A percentile compares a stretch with the other conserved stretches of the same genome.
These are phyloP conservation scores for Calyptomena viridis DNA, from an alignment of 2,113 vertebrate genomes.

Conservation along the genomic window DNA sequence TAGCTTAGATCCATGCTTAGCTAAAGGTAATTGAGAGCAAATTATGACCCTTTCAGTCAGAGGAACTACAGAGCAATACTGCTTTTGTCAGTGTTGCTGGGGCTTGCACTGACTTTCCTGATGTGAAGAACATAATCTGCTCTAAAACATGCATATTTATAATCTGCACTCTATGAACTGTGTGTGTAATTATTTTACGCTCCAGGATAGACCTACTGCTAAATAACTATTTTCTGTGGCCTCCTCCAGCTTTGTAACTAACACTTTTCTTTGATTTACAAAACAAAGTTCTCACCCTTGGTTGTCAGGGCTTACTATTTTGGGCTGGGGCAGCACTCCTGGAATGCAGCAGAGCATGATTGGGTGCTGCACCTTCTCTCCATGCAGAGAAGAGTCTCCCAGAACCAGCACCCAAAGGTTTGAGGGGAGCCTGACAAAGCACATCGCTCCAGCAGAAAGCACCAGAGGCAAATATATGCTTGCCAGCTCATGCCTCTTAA, in stretches of 20 bases:
- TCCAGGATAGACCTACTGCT: background rate
- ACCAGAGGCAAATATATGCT: background rate
- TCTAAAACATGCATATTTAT: background rate
- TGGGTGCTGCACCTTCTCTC: background rate
- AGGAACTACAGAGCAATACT: background rate
- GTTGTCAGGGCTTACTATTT: background rate
- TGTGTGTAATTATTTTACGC: background rate
- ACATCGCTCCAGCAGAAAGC: background rate
- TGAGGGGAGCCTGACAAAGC: background rate
- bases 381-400: background rate
- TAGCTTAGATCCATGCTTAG: background rate
- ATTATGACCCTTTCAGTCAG: background rate
- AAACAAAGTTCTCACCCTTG: background rate
- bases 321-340: background rate
- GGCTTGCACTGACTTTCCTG: background rate
- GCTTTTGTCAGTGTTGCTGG: background rate
- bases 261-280: background rate
- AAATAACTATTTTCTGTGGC: background rate
- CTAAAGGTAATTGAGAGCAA: background rate
- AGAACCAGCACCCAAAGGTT: background rate
- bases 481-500: constrained; percentile 7
- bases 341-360: constrained; percentile 23
- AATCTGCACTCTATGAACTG: background rate
- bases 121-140: background rate
- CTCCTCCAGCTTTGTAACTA: background rate